These are phyloP conservation scores for Nasua narica DNA, from an alignment of 2,797 vertebrate genomes.

Conservation along the genomic window DNA sequence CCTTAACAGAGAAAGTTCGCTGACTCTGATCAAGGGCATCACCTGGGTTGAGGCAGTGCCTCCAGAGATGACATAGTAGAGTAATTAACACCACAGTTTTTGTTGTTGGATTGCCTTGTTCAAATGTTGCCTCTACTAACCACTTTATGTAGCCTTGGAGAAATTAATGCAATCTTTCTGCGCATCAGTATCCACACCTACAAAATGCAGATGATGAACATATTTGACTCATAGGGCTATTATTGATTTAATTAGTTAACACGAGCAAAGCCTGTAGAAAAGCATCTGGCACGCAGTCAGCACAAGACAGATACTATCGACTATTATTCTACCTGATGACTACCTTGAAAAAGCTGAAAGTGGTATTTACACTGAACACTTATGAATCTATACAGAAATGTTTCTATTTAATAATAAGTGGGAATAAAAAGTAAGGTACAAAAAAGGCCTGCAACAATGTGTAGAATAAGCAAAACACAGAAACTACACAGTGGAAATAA, in stretches of 20 bases:
- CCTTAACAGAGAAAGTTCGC: not conserved
- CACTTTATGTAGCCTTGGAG: not conserved
- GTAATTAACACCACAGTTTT: not conserved
- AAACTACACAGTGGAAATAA: not conserved
- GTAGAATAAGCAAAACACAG: not conserved
- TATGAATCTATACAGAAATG: not conserved
- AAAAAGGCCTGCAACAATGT: not conserved
- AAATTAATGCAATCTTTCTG: not conserved
- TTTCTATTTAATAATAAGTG: not conserved
- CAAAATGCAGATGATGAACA: conserved; percentile 9
- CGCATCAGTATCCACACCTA: not conserved
- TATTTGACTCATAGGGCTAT: not conserved
- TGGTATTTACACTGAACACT: not conserved
- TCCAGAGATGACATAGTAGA: not conserved
- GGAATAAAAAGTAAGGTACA: not conserved
- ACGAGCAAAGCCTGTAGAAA: not conserved
- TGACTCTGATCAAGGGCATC: not conserved
- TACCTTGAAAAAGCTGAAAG: not conserved
- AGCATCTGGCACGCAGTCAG: not conserved
- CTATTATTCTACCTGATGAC: not conserved
- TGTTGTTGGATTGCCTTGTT: not conserved
- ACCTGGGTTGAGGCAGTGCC: not conserved
- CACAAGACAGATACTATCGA: not conserved
- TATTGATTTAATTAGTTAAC: not conserved
- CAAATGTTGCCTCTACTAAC: not conserved